Percentiles rank a stretch among this genome's conserved stretches.
Evolutionary conservation across 1,140 invertebrate species (phyloP).

Genomic region (Idris sp.): DNA sequence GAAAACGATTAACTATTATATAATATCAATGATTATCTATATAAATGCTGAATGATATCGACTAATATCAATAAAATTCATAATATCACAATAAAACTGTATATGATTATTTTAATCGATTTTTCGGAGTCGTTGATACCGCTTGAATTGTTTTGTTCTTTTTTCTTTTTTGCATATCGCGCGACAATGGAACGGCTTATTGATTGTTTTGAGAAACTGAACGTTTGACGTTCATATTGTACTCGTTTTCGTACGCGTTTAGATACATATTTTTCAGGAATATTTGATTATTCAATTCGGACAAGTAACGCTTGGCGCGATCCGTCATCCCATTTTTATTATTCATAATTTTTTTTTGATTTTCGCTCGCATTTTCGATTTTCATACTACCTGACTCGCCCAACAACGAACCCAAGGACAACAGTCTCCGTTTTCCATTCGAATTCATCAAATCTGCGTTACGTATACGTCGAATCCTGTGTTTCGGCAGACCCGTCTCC

Average conservation of each 20-base stretch:
- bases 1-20: constrained; percentile 76
- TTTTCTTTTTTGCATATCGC: constrained; percentile 45
- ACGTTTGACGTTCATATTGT: constrained; percentile 75
- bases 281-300: constrained; percentile 76
- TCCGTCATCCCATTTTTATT: no score
- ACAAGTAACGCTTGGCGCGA: constrained; percentile 71
- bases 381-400: constrained; percentile 28
- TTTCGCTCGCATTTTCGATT: constrained; percentile 32
- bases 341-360: no score
- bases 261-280: constrained; percentile 76
- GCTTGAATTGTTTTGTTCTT: no score
- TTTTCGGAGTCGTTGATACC: constrained; percentile 68
- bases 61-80: constrained; percentile 77
- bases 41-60: constrained; percentile 74
- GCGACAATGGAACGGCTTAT: constrained; percentile 63
- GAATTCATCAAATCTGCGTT: constrained; percentile 65
- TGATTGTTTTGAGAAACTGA: constrained; percentile 69
- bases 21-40: constrained; percentile 76
- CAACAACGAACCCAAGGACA: constrained; percentile 64
- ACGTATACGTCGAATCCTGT: constrained; percentile 74
- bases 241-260: constrained; percentile 73
- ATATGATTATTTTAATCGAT: constrained; percentile 71
- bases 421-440: constrained; percentile 69
- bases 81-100: constrained; percentile 77
- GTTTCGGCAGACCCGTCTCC: constrained; percentile 70